Base-by-base conservation (phyloP, 1,140 invertebrate genomes). In the Drosophila miranda region DNA sequence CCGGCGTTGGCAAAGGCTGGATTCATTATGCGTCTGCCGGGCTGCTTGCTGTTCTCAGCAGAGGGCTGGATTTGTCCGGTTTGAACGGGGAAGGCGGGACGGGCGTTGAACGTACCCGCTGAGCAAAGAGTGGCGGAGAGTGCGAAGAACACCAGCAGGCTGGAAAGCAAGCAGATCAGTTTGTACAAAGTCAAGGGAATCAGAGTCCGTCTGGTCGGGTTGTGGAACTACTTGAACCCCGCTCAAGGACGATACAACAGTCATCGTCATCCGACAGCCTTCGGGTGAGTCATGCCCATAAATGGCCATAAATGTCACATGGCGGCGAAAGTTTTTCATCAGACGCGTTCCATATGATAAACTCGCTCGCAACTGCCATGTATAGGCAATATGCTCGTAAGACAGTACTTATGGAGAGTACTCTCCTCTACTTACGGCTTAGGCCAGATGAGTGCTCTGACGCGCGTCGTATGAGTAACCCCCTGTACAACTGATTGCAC, bases 1-100 rank as follows among this genome's bases (percentile, higher is more conserved):
- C 94, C 94, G 13, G 94, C 94, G 70, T 93, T 93, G 16, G 91
- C 93, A 74, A 94, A 94, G 0, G 93, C 93, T 48, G 93, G 92
- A 75, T 94, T 92, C 92, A 93, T 92, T 16, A 92, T 70, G 72
- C 80, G 81, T 73, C 89, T 61, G 26, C 44, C 76, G 16, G 89
- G 69, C 51, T 86, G 55, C 43, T 91, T 91, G 41, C 48, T 71
- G 54, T 69, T 86, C 16, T 59, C 68, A 26, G 38, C 49, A 9
- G 64, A 51, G 14, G 80, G 77, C 55, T 83, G 79, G 16, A 83
- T 69, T 42, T 84, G 75, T 34, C 67, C 68, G 68, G 78, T 78
- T 70, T 71, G 77, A 7, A 75, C 69, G 28, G 83, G 83, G 52
- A 90, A 78, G 2, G 89, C 84, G 51, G 81, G 79, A 26, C 82